These are phyloP conservation scores for Oenanthe oenanthe DNA, from an alignment of 2,113 vertebrate genomes.

Conservation along the genomic window DNA sequence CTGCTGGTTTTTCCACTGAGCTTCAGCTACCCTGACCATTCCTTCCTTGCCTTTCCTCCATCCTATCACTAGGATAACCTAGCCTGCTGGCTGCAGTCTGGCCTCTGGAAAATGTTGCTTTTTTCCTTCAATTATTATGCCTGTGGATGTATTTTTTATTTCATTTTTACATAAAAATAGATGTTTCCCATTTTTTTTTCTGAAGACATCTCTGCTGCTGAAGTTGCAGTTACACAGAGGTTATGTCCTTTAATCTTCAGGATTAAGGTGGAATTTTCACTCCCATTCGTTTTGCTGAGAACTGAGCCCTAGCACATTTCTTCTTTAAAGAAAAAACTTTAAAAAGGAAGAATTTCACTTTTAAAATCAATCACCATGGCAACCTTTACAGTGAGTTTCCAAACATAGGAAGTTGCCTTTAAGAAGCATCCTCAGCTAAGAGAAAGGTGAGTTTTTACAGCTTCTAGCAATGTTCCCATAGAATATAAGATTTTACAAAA, in stretches of 20 bases:
- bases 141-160: background rate
- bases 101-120: background rate
- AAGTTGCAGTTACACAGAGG: background rate
- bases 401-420: slow-evolving; percentile 66
- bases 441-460: slow-evolving; percentile 63
- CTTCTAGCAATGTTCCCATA: background rate
- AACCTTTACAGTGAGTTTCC: slow-evolving; percentile 64
- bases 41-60: background rate
- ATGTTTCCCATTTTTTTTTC: background rate
- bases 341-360: slow-evolving; percentile 50
- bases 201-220: background rate
- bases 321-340: slow-evolving; percentile 68
- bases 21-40: background rate
- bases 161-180: background rate
- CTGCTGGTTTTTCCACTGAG: background rate
- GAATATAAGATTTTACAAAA: background rate
- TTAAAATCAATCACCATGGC: slow-evolving; percentile 68
- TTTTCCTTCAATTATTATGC: background rate
- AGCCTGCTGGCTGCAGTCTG: background rate
- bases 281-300: background rate
- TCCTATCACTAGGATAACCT: background rate
- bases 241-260: background rate
- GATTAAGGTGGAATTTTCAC: background rate
- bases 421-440: slow-evolving; percentile 37
- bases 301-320: background rate